These are phyloP conservation scores for Andrena chrysosceles DNA, from an alignment of 2,888 invertebrate genomes.

Conservation along the genomic window DNA sequence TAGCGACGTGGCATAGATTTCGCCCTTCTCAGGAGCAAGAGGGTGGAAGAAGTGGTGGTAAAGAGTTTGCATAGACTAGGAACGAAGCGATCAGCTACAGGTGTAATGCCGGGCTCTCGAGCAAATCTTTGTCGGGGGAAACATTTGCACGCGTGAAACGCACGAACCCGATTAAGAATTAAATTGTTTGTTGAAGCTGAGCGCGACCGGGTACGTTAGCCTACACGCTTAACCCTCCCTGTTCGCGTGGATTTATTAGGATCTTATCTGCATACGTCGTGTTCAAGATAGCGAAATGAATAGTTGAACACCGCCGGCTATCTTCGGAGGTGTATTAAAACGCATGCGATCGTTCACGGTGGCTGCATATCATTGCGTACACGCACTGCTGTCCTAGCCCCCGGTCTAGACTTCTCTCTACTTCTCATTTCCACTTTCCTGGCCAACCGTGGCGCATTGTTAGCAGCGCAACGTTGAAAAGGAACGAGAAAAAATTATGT, in stretches of 20 bases:
- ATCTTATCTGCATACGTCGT: slow-evolving; percentile 16
- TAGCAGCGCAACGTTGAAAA: slow-evolving; percentile 48
- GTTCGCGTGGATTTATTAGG: slow-evolving; percentile 25
- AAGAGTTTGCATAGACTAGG: slow-evolving; percentile 10
- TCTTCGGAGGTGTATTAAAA: slow-evolving; percentile 46
- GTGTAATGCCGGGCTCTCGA: slow-evolving; percentile 18
- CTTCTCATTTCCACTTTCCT: slow-evolving; percentile 59
- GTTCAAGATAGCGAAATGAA: slow-evolving; percentile 32
- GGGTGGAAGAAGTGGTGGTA: slow-evolving; percentile 30
- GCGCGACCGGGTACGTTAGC: not conserved
- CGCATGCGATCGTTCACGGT: slow-evolving; percentile 53
- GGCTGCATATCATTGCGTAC: slow-evolving; percentile 56
- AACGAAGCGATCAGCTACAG: slow-evolving; percentile 26
- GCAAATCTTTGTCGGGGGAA: not conserved
- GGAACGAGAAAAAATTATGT: slow-evolving; percentile 52
- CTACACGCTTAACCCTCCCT: not conserved
- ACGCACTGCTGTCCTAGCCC: slow-evolving; percentile 52
- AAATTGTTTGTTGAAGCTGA: not conserved
- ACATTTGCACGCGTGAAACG: not conserved
- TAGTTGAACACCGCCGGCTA: slow-evolving; percentile 20
- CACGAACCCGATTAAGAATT: not conserved
- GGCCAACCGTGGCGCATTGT: slow-evolving; percentile 57
- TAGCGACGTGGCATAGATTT: slow-evolving; percentile 16
- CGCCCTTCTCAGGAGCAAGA: slow-evolving; percentile 23
- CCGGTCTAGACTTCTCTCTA: slow-evolving; percentile 51